Evolutionary conservation across 1,140 invertebrate genomes (phyloP), one percentile per base, ranked within the genome.

Genomic region (Lordiphosa clarofinis): DNA sequence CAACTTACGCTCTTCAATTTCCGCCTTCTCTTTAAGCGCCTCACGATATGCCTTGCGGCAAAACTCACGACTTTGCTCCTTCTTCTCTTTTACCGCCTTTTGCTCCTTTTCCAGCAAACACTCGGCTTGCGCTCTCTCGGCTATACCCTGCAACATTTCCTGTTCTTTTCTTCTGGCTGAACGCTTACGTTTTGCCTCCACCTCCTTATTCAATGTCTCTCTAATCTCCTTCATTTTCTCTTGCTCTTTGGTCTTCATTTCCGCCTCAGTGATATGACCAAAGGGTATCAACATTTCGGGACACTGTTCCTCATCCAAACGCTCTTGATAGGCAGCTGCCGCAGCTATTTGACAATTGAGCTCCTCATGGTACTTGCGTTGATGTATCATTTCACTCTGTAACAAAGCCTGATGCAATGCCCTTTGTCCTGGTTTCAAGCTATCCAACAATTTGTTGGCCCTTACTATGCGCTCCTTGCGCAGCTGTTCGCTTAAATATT

Each of bases 381-480:
- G 73, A 8, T 70, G 38, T 6, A 61, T 56, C 40, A 60, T 33
- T 11, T 84, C 79, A 28, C 73, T 73, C 19, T 57, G 4, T 1
- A 62, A 33, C 7, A 84, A 44, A 0, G 79, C 78, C 15, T 39
- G 38, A n/a, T 50, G 73, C 3, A 84, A 28, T 1, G 55, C 37
- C 1, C 57, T 42, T 1, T 61, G 69, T 12, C 78, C 78, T 0
- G 79, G 79, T 28, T 84, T 84, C 33, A 84, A 7, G 2, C 40
- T 37, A 1, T 78, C 12, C 33, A 84, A 2, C 8, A 84, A 37
- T 3, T 28, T 46, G 8, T 66, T 66, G 11, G 78, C 79, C 0
- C 61, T 42, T 6, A 73, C 10, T 3, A 84, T 64, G 2, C 73
- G 58, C n/a, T 86, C 61, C 37, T 78, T 86, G n/a, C 78, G 79